Conservation (phyloP, 2,797 vertebrate species). For the Pipistrellus pipistrellus region DNA sequence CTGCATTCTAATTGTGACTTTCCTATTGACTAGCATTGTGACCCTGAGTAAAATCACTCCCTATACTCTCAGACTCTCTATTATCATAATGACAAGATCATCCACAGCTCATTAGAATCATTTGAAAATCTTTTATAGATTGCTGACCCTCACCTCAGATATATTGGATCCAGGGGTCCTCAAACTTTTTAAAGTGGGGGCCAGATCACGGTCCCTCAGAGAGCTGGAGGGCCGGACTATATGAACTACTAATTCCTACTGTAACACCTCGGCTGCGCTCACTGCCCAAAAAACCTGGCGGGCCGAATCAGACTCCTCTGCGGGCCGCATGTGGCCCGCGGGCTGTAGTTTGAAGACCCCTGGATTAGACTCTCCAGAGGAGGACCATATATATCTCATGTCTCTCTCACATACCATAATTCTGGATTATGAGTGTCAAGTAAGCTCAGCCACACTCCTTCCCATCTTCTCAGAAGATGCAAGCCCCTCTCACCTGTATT, state of each 20-base stretch:
- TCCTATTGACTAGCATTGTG: neutral
- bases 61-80: neutral
- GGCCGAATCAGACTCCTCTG: no score
- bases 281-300: no score
- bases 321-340: no score
- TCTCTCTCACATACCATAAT: neutral
- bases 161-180: no score
- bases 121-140: conserved; percentile 30
- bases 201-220: no score
- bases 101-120: conserved; percentile 6
- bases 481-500: conserved; percentile 91
- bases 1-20: conserved; percentile 10
- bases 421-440: neutral
- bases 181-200: no score
- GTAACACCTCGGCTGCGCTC: no score
- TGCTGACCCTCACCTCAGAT: neutral
- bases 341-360: no score
- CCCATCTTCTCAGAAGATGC: conserved; percentile 8
- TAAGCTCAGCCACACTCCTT: neutral
- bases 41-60: neutral
- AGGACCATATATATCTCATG: neutral
- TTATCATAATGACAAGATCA: neutral
- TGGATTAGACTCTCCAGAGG: neutral
- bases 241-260: no score
- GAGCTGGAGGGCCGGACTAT: no score